Conservation (phyloP, 2,113 vertebrate genomes). For the Sarotherodon lohbergeri region DNA sequence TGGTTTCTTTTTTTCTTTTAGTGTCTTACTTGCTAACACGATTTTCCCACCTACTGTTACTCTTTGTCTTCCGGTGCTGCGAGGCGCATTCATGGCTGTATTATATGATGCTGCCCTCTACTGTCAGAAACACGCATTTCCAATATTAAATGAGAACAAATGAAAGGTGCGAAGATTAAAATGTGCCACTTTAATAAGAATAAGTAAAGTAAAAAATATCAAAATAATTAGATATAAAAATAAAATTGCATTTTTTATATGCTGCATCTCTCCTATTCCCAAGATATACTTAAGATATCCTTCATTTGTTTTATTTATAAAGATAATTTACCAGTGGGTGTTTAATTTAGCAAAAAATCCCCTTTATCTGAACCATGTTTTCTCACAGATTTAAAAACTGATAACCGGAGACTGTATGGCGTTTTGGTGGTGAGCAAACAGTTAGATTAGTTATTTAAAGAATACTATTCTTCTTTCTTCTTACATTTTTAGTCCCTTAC, state of each 20-base stretch:
- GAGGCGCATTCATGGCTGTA: too few species aligned
- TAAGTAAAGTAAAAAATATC: background rate
- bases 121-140: background rate
- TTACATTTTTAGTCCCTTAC: background rate
- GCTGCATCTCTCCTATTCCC: background rate
- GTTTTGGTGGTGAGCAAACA: background rate
- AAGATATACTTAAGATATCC: background rate
- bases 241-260: background rate
- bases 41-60: background rate
- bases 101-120: constrained; percentile 15
- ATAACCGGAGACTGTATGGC: fast-evolving
- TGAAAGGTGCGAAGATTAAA: background rate
- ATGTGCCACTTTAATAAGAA: background rate
- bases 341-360: background rate
- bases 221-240: background rate
- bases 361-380: background rate
- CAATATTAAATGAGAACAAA: background rate
- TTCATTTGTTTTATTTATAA: background rate
- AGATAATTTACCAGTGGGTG: background rate
- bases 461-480: background rate
- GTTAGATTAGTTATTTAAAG: background rate
- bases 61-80: background rate
- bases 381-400: background rate
- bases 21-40: background rate
- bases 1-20: background rate